Evolutionary conservation across 2,888 invertebrate species (phyloP), one percentile per base, ranked within the genome.

Genomic region (Hedya salicella): DNA sequence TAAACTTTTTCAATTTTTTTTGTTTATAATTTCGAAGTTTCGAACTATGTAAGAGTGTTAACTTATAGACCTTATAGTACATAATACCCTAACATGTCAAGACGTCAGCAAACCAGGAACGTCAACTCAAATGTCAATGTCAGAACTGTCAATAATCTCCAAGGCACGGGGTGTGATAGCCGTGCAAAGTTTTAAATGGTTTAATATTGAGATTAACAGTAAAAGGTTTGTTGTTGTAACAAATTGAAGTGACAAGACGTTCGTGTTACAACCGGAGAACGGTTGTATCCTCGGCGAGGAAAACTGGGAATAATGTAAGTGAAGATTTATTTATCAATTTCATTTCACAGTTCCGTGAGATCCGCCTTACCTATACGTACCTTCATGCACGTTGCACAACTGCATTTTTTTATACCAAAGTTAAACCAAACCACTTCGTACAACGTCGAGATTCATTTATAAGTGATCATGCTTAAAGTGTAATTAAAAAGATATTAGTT

Each of bases 341-440:
- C 8, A 44, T 25, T 40, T 9, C 11, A 36, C 36, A 36, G 11
- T 9, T 46, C 9, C 46, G 17, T 14, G 32, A 60, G 54, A 66
- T 61, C 61, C 52, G 60, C 21, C 19, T 30, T 32, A 21, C 14
- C 39, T 30, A 5, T 46, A 36, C 46, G 14, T 48, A 52, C 52
- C 44, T 65, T 39, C 39, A 49, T 60, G 48, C 57, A 25, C 54
- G 60, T 61, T 66, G 66, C 66, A 66, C 61, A 66, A 61, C 53
- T 66, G 48, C 48, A 46, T 53, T n/a, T 54, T n/a, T 54, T 30
- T n/a, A 40, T 30, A n/a, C 2, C 17, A 48, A 30, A 19, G 36
- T 49, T 59, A 21, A 21, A 16, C 13, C 2, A 11, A 36, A 32
- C 5, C 9, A 1, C 13, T 48, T 8, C 21, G 9, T 21, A 21